Conservation (phyloP, 2,797 vertebrate genomes). For the Myotis vivesi region DNA sequence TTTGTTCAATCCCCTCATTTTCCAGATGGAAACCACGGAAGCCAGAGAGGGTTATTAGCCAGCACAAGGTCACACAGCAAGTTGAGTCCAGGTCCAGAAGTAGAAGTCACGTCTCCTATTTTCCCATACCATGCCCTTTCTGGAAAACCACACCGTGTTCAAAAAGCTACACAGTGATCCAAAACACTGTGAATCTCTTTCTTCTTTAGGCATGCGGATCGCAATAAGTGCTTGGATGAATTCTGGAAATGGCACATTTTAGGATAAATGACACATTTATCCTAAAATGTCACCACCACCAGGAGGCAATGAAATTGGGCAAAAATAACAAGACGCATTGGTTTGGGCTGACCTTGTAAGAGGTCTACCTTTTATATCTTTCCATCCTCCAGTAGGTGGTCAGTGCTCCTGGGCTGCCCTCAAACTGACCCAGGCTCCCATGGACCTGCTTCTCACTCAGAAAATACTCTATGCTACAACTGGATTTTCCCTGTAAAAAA, state of each 20-base stretch:
- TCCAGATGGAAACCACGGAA: constrained; percentile 50
- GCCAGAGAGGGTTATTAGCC: constrained; percentile 9
- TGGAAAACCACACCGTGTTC: background rate
- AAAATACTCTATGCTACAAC: background rate
- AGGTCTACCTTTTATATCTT: background rate
- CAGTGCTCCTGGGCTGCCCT: background rate
- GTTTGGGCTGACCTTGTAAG: background rate
- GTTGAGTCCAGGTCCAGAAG: background rate
- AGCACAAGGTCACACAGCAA: constrained; percentile 48
- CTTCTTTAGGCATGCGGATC: background rate
- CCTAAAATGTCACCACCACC: background rate
- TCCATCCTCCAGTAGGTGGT: background rate
- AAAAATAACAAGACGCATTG: background rate
- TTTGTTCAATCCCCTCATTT: constrained; percentile 56
- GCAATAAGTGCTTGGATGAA: background rate
- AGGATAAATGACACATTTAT: background rate
- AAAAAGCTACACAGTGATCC: background rate
- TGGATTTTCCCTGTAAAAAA: background rate
- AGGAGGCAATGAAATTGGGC: constrained; percentile 9
- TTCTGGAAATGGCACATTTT: background rate
- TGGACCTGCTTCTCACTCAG: background rate
- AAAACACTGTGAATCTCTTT: constrained; percentile 38
- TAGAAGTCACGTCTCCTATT: background rate
- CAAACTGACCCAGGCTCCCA: background rate
- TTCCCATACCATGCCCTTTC: background rate